Conservation (phyloP, 2,888 invertebrate genomes). For the Troides helena region DNA sequence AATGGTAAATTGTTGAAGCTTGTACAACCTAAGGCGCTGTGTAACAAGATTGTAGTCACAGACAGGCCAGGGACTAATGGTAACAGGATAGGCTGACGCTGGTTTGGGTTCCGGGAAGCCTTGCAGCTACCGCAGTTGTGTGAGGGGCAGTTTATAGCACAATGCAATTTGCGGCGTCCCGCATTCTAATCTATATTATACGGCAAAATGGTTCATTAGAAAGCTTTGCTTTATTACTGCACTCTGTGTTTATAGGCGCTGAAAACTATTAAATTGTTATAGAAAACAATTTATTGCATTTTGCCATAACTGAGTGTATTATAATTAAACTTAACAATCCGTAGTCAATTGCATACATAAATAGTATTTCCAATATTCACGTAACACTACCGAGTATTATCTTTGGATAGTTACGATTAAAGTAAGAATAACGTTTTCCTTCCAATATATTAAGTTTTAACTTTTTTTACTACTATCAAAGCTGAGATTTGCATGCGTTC, state of each 20-base stretch:
- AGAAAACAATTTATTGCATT: not conserved
- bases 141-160: constrained; percentile 14
- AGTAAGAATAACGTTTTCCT: not conserved
- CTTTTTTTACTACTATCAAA: not conserved
- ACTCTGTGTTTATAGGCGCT: not conserved
- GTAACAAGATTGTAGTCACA: constrained; percentile 52
- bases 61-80: constrained; percentile 40
- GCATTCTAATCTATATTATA: constrained; percentile 21
- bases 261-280: not conserved
- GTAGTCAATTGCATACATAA: no score
- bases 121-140: constrained; percentile 37
- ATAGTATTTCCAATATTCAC: no score
- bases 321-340: no score
- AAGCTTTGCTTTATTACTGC: constrained; percentile 13
- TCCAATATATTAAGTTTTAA: not conserved
- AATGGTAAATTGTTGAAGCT: constrained; percentile 14
- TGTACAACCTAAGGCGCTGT: constrained; percentile 6
- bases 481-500: constrained; percentile 2
- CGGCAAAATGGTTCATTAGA: constrained; percentile 7
- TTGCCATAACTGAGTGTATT: not conserved
- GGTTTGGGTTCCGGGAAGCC: constrained; percentile 49
- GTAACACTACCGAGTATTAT: no score
- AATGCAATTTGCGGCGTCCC: constrained; percentile 26
- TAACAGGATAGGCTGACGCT: constrained; percentile 50
- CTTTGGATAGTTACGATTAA: no score